Evolutionary conservation across 1,140 invertebrate species (phyloP), one percentile per base, ranked within the genome.

Genomic region (Dryas iulia): DNA sequence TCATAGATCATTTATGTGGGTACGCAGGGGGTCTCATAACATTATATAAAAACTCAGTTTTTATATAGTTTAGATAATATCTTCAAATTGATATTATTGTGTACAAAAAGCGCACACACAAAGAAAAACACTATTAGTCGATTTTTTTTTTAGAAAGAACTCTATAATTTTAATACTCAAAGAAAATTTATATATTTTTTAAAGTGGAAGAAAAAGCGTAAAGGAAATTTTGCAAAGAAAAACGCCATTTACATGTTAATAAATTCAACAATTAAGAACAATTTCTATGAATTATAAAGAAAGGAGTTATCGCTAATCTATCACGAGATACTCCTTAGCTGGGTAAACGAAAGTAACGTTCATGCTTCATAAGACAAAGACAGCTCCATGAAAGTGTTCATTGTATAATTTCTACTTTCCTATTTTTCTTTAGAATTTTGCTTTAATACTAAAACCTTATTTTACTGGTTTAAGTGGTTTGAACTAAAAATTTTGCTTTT

Each of bases 291-390:
- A 47, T 47, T 39, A 47, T 8, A 47, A 47, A 47, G 2, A 47
- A 47, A n/a, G 14, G 21, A 7, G n/a, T 6, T 8, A 47, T 47
- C 39, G 21, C 18, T 47, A 47, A 47, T 47, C 39, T 47, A 47
- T 18, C 39, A 47, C 39, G 39, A 47, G 14, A 47, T 47, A 47
- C 21, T 47, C 39, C 39, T 47, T 47, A 47, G 39, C 21, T n/a
- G 18, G 21, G 39, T n/a, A 18, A 47, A 47, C 39, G 39, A 47
- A 47, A 47, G 39, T 47, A 47, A 21, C 39, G 39, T 47, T 47
- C 39, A 47, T 47, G 39, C 39, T 47, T 47, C 39, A 47, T 47
- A 47, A 47, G 18, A 47, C 39, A 47, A 47, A 47, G 39, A 47
- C 8, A 18, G 21, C 14, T 47, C 39, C 39, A 47, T 18, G 39